Conservation (phyloP, 2,113 vertebrate species). For the Cyanoderma ruficeps region DNA sequence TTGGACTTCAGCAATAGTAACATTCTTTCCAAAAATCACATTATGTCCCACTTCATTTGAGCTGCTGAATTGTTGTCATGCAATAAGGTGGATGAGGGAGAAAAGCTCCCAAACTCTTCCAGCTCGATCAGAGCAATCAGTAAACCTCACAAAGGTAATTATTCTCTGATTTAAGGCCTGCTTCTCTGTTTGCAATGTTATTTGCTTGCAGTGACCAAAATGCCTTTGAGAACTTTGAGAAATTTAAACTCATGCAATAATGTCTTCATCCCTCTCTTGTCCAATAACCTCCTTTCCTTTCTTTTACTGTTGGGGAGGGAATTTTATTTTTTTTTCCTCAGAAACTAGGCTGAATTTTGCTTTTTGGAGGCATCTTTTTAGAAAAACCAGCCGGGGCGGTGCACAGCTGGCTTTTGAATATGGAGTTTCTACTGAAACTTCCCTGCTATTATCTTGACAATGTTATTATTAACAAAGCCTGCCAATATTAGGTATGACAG, state of each 20-base stretch:
- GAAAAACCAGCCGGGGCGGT: slow-evolving; percentile 2
- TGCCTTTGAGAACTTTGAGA: not conserved
- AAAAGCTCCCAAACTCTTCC: slow-evolving; percentile 34
- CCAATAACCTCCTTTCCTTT: not conserved
- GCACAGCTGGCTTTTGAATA: slow-evolving; percentile 71
- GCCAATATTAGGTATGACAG: slow-evolving; percentile 63
- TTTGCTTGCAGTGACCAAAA: not conserved
- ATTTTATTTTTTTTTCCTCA: not conserved
- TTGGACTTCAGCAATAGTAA: slow-evolving; percentile 47
- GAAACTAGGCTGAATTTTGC: slow-evolving; percentile 1
- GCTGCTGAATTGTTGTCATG: slow-evolving; percentile 51
- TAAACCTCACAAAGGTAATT: slow-evolving; percentile 37
- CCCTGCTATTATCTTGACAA: slow-evolving; percentile 73
- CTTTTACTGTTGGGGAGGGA: not conserved
- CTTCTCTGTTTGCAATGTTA: not conserved
- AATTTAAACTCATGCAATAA: not conserved
- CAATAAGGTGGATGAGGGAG: slow-evolving; percentile 39
- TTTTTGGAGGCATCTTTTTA: slow-evolving; percentile 67
- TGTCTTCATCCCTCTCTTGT: not conserved
- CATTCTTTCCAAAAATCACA: slow-evolving; percentile 53
- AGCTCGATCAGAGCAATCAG: slow-evolving; percentile 41
- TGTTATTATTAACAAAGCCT: slow-evolving; percentile 75
- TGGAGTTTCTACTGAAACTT: slow-evolving; percentile 65
- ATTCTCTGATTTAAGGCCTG: slow-evolving; percentile 63
- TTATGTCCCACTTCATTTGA: slow-evolving; percentile 67